phyloP scores from a whole-genome alignment of 2,113 vertebrate species.

The Typhlomys cinereus region DNA sequence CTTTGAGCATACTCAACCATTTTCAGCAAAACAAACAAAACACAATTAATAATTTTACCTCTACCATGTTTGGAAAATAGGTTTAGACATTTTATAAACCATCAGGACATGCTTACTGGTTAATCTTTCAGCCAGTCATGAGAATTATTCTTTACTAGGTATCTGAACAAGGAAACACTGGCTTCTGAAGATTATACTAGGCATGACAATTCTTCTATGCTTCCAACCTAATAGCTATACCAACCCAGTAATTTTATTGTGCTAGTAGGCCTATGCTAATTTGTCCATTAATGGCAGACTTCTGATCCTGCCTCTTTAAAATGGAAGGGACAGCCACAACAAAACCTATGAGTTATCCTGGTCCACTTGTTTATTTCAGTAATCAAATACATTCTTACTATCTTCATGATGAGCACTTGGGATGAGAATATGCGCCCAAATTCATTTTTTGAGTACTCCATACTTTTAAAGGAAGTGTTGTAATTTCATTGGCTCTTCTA shows the following conservation, averaged over 20 bases:
- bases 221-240: constrained; percentile 31
- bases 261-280: background rate
- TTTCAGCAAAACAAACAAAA: constrained; percentile 75
- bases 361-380: constrained; percentile 42
- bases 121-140: background rate
- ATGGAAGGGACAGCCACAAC: background rate
- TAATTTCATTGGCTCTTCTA: background rate
- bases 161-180: background rate
- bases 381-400: constrained; percentile 1
- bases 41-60: constrained; percentile 61
- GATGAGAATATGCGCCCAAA: background rate
- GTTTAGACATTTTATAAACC: background rate
- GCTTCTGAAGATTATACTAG: background rate
- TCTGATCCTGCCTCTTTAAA: constrained; percentile 27
- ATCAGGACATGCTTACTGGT: background rate
- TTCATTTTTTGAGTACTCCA: constrained; percentile 16
- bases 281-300: constrained; percentile 41
- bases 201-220: background rate
- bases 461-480: constrained; percentile 33
- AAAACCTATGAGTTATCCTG: constrained; percentile 10
- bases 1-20: constrained; percentile 71
- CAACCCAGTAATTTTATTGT: constrained; percentile 17
- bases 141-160: background rate
- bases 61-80: background rate
- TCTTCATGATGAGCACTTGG: background rate